Evolutionary conservation across 2,888 invertebrate genomes (phyloP), one percentile per base, ranked within the genome.

Genomic region (Tenthredo notha): DNA sequence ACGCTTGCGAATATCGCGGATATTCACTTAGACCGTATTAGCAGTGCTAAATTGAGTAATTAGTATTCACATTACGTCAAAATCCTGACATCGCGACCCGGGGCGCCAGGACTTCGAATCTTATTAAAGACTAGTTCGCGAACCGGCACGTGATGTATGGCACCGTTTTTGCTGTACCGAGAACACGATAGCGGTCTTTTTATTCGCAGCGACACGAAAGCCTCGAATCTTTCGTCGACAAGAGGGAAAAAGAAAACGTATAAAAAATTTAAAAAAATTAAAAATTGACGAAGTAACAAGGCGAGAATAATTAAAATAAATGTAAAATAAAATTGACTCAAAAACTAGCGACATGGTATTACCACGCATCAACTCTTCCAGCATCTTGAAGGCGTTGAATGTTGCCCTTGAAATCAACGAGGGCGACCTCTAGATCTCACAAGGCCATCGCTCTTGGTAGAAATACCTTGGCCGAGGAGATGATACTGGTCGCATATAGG

Each of bases 361-460:
- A 88, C 89, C 88, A 90, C 90, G 90, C 90, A 89, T 87, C 88
- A 87, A 43, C 87, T 85, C 89, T 88, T 88, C 89, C 85, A 86
- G 83, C 67, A 72, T 84, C 84, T 82, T 86, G 85, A 87, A 87
- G 86, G 85, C 85, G 85, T 86, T 86, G 67, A 21, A 29, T 40
- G 37, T 88, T 84, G 88, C 91, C 90, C 91, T 92, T 90, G 89
- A 88, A 90, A 89, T 89, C 89, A 89, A 90, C 90, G 90, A 88
- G 90, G 89, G 87, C 91, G 91, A 92, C 89, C 91, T 89, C 88
- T 86, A 88, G 87, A 92, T 91, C 90, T 90, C 86, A 88, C 92
- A 92, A 92, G 92, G 92, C 89, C 92, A 92, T 91, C 91, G 84
- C 85, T 47, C 54, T 58, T 85, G 86, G 85, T 78, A 61, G 40